A percentile compares a stretch with the other conserved stretches of the same genome.
These are phyloP conservation scores for Rhinoraja longicauda DNA, from an alignment of 2,797 vertebrate species.

Conservation along the genomic window DNA sequence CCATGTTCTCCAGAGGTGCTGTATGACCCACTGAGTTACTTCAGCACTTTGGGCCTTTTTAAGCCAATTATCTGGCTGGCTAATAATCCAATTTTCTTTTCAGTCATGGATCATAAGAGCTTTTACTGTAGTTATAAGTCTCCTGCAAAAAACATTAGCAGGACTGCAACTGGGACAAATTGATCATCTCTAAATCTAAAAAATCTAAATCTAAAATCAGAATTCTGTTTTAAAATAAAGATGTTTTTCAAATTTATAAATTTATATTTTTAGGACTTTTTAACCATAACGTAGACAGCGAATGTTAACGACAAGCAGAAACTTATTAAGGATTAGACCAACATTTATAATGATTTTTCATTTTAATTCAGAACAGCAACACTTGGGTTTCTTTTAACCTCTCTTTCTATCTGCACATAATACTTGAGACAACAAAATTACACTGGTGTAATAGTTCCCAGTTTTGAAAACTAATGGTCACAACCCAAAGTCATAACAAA, in stretches of 20 bases:
- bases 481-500: no score
- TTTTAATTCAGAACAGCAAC: background rate
- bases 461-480: background rate
- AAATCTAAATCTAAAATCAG: no score
- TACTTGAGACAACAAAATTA: background rate
- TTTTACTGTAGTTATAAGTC: slow-evolving; percentile 11
- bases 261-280: background rate
- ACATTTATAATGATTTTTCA: background rate
- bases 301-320: background rate
- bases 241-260: background rate
- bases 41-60: no score
- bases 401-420: background rate
- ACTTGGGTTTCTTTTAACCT: background rate
- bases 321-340: background rate
- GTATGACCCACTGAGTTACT: no score
- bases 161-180: background rate
- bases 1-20: no score
- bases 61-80: background rate
- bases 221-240: background rate
- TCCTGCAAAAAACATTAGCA: background rate
- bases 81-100: slow-evolving; percentile 15
- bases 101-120: background rate
- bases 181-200: no score
- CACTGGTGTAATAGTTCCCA: background rate
- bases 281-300: background rate